Conservation (phyloP, 2,888 invertebrate genomes). For the Zaprionus obscuricornis region DNA sequence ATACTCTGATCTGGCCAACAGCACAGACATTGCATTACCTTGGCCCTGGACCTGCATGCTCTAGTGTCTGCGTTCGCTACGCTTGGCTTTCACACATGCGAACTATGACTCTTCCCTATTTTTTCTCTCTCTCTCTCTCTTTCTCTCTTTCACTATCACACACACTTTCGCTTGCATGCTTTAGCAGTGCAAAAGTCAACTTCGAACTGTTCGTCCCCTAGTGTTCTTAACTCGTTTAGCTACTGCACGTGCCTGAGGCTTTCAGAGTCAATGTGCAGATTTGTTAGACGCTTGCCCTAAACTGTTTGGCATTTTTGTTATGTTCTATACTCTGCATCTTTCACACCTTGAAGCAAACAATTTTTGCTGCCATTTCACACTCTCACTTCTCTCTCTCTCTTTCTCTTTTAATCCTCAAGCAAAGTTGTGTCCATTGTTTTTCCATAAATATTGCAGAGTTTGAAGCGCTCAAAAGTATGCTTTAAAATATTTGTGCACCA, state of each 20-base stretch:
- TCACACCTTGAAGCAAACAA: slow-evolving; percentile 36
- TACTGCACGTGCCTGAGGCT: slow-evolving; percentile 20
- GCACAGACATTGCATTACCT: slow-evolving; percentile 28
- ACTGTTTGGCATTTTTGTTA: too few species aligned
- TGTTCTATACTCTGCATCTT: too few species aligned
- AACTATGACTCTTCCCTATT: too few species aligned
- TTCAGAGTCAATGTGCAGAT: slow-evolving; percentile 42
- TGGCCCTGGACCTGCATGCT: slow-evolving; percentile 2
- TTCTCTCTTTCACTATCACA: neutral
- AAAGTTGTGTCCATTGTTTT: slow-evolving; percentile 39
- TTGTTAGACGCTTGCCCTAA: slow-evolving; percentile 42
- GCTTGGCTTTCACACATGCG: slow-evolving; percentile 26
- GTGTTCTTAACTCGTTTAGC: too few species aligned
- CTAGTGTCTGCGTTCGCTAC: slow-evolving; percentile 19
- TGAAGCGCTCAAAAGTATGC: slow-evolving; percentile 52
- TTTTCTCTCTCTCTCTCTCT: neutral
- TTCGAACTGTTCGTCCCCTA: slow-evolving; percentile 24
- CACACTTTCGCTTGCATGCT: too few species aligned
- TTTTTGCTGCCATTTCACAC: neutral
- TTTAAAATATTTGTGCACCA: slow-evolving; percentile 63
- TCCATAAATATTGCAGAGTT: slow-evolving; percentile 39
- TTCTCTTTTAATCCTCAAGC: neutral
- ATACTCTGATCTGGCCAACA: slow-evolving; percentile 1
- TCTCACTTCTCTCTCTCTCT: neutral
- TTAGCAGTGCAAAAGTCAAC: slow-evolving; percentile 64